Conservation (phyloP, 2,888 invertebrate genomes). For the Drosophila seclusa region DNA sequence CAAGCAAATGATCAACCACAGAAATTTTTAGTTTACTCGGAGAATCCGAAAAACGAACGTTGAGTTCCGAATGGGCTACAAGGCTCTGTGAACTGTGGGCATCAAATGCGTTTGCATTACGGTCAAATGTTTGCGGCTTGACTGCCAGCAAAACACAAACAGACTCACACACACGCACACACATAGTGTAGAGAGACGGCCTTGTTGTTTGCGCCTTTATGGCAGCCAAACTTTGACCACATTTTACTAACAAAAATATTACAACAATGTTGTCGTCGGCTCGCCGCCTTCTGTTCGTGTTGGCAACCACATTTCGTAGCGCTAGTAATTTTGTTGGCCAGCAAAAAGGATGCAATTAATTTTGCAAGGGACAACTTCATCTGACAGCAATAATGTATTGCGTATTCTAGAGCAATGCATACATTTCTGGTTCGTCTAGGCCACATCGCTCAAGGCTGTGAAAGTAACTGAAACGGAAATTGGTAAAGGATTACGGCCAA, state of each 20-base stretch:
- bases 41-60: constrained; percentile 10
- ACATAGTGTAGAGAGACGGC: constrained; percentile 1
- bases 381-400: constrained; percentile 80
- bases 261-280: constrained; percentile 65
- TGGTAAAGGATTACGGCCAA: constrained; percentile 74
- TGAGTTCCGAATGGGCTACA: constrained; percentile 32
- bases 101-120: constrained; percentile 77
- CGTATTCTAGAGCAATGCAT: constrained; percentile 62
- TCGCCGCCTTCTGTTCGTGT: constrained; percentile 30
- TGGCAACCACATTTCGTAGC: constrained; percentile 46
- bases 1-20: constrained; percentile 54
- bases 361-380: constrained; percentile 79
- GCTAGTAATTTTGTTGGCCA: constrained; percentile 38
- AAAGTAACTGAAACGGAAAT: constrained; percentile 76
- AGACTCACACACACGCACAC: constrained; percentile 9
- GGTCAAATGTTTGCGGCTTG: constrained; percentile 75
- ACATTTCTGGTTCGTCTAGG: constrained; percentile 38
- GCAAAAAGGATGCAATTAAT: constrained; percentile 80
- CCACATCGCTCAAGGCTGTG: constrained; percentile 47
- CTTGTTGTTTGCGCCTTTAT: constrained; percentile 74
- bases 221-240: constrained; percentile 76
- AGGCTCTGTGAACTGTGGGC: constrained; percentile 46
- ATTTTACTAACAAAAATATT: constrained; percentile 78
- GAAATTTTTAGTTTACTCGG: constrained; percentile 41
- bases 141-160: constrained; percentile 26